A percentile compares a stretch with the other conserved stretches of the same genome.
Conservation (phyloP, 2,113 vertebrate species). For the Protobothrops flavoviridis region DNA sequence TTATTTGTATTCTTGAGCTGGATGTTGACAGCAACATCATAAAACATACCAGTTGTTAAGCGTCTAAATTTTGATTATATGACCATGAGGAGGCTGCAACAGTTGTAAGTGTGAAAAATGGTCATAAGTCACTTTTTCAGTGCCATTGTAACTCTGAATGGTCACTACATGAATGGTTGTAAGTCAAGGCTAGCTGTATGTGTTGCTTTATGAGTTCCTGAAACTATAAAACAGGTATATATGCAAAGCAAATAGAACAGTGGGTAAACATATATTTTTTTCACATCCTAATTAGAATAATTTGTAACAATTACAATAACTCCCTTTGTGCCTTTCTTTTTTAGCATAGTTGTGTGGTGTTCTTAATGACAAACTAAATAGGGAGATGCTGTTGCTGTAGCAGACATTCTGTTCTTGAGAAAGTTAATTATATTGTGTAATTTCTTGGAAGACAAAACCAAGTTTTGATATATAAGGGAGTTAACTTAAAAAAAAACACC, state of each 20-base stretch:
- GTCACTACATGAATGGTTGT: neutral
- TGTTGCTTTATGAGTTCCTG: neutral
- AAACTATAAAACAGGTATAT: neutral
- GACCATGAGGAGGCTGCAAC: neutral
- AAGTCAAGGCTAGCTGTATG: neutral
- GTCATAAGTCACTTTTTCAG: neutral
- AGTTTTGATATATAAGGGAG: neutral
- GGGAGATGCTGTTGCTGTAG: slow-evolving; percentile 2
- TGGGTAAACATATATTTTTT: slow-evolving; percentile 1
- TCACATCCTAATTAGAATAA: slow-evolving; percentile 12
- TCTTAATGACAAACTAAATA: slow-evolving; percentile 26
- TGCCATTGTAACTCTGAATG: neutral
- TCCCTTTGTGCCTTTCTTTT: slow-evolving; percentile 3
- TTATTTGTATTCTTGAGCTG: no score
- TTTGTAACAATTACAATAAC: slow-evolving; percentile 28
- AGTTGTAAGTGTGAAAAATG: neutral
- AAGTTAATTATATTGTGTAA: slow-evolving; percentile 26
- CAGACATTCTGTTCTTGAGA: slow-evolving; percentile 8
- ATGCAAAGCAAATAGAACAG: neutral
- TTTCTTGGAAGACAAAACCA: neutral
- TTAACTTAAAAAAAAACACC: neutral
- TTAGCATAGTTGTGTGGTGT: slow-evolving; percentile 17
- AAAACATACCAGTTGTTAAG: neutral
- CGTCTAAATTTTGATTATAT: neutral
- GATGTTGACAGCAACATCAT: neutral